Evolutionary conservation across 1,140 invertebrate species (phyloP).

Genomic region (Heliconius eleuchia): DNA sequence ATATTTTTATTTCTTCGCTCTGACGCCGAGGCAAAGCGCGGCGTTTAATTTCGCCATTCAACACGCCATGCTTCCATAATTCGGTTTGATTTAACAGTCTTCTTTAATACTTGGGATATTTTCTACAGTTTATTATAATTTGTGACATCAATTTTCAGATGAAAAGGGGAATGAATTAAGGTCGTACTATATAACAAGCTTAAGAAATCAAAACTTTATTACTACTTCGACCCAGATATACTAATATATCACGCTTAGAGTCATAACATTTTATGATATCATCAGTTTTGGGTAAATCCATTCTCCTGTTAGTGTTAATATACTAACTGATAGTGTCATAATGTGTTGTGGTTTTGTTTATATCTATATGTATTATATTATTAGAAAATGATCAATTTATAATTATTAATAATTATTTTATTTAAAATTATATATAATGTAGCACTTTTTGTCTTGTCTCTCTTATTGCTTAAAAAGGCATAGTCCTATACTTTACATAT

Average conservation of each 20-base stretch:
- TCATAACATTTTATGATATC: constrained; percentile 10
- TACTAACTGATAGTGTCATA: background rate
- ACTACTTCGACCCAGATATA: background rate
- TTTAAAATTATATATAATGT: too few relatives aligned
- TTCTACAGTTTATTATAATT: background rate
- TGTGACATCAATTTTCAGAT: background rate
- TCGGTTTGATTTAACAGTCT: too few relatives aligned
- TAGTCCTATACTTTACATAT: too few relatives aligned
- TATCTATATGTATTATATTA: background rate
- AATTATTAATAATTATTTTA: background rate
- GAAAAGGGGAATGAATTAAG: background rate
- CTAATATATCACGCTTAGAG: background rate
- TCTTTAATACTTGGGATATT: too few relatives aligned
- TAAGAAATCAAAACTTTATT: constrained; percentile 3
- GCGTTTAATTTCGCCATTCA: too few relatives aligned
- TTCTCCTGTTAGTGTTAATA: constrained; percentile 1
- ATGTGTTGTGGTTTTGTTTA: background rate
- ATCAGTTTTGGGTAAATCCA: constrained; percentile 1
- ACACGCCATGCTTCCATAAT: too few relatives aligned
- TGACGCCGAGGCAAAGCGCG: too few relatives aligned
- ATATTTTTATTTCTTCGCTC: too few relatives aligned
- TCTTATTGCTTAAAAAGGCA: too few relatives aligned
- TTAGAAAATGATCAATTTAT: too few relatives aligned
- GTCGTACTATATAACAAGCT: background rate
- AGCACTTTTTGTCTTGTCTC: too few relatives aligned